These are phyloP conservation scores for Lepus americanus DNA, from an alignment of 2,113 vertebrate species.

Conservation along the genomic window DNA sequence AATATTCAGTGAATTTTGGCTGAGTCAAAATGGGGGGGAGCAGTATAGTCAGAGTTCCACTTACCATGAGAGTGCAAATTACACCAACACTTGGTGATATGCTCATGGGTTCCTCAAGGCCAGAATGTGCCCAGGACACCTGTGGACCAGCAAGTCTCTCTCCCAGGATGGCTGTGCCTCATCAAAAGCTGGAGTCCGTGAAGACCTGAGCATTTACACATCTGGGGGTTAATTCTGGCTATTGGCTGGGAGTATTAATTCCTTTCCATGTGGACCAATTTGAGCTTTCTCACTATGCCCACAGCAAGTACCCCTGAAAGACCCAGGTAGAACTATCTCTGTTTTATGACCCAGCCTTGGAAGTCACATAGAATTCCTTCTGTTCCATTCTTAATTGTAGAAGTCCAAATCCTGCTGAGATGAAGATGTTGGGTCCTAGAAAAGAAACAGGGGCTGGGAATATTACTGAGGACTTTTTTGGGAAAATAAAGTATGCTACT, in stretches of 20 bases:
- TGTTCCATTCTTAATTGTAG: background rate
- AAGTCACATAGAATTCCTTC: background rate
- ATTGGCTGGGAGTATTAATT: too few relatives aligned
- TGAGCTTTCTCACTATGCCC: background rate
- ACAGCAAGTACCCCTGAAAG: background rate
- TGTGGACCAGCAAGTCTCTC: background rate
- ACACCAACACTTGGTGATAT: background rate
- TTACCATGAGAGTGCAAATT: background rate
- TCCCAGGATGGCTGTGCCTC: background rate
- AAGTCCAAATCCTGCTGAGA: background rate
- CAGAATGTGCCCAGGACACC: background rate
- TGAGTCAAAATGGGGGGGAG: background rate
- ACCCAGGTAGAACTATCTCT: background rate
- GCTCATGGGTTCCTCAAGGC: background rate
- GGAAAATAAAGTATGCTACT: background rate
- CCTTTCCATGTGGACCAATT: background rate
- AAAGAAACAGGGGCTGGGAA: background rate
- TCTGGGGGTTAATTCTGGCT: background rate
- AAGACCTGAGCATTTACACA: background rate
- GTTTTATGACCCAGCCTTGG: background rate
- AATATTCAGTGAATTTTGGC: background rate
- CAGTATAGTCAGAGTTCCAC: background rate
- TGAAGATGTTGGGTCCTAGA: background rate
- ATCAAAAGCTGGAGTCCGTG: background rate
- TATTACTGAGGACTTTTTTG: background rate